phyloP scores from a whole-genome alignment of 2,888 invertebrate species.

The Eupithecia tripunctaria region DNA sequence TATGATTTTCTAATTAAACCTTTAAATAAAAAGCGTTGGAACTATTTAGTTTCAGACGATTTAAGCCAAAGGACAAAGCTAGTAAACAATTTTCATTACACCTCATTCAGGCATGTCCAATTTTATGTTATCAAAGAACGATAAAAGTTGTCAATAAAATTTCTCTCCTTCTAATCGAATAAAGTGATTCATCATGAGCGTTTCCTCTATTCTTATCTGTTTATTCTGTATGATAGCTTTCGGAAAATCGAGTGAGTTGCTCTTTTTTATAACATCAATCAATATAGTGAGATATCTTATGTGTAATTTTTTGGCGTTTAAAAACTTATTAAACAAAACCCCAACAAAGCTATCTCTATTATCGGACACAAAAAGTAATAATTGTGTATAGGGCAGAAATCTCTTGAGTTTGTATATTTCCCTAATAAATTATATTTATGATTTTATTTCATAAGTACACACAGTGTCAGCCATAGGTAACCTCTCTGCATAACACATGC shows the following conservation, averaged over 20 bases:
- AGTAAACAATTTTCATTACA: background rate
- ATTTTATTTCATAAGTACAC: no score
- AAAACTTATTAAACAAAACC: background rate
- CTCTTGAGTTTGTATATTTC: background rate
- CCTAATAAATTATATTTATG: no score
- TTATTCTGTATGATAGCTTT: constrained; percentile 6
- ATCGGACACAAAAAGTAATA: background rate
- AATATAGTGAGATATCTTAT: background rate
- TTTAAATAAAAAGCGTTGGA: background rate
- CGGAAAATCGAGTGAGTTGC: background rate
- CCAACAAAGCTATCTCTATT: background rate
- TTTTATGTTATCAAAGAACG: background rate
- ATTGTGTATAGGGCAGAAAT: background rate
- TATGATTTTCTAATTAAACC: background rate
- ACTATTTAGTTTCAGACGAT: background rate
- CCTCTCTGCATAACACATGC: no score
- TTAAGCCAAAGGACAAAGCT: background rate
- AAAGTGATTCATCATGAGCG: constrained; percentile 5
- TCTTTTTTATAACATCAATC: background rate
- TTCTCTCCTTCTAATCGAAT: background rate
- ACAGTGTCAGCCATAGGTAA: no score
- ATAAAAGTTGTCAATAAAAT: background rate
- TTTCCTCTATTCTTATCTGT: constrained; percentile 24
- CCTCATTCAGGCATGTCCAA: background rate
- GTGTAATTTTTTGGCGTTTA: background rate